These are phyloP conservation scores for Propithecus deckenii DNA, from an alignment of 2,797 vertebrate genomes.

Conservation along the genomic window DNA sequence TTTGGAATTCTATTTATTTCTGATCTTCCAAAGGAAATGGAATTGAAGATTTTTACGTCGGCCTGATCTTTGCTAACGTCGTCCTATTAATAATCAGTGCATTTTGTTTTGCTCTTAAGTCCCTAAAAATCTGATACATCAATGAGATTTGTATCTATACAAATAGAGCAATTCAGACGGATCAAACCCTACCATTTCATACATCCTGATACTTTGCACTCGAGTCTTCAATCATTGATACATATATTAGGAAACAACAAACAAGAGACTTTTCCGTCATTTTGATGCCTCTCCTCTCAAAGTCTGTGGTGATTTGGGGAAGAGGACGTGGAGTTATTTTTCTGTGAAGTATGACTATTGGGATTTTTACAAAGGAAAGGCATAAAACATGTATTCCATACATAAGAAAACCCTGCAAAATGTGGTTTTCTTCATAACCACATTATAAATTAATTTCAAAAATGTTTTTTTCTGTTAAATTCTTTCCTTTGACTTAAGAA, in stretches of 20 bases:
- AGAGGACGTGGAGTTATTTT: neutral
- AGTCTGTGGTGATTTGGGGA: neutral
- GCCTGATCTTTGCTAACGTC: neutral
- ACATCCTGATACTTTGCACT: neutral
- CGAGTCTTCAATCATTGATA: neutral
- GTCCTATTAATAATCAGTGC: neutral
- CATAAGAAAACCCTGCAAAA: neutral
- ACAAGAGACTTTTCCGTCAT: neutral
- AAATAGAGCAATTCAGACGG: neutral
- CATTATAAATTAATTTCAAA: neutral
- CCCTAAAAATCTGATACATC: neutral
- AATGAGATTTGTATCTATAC: neutral
- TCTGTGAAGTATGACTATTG: neutral
- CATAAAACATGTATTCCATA: neutral
- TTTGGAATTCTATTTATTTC: neutral
- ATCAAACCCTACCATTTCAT: neutral
- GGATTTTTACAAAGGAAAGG: neutral
- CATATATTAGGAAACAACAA: neutral
- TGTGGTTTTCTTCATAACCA: neutral
- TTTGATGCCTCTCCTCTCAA: neutral
- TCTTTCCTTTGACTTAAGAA: neutral
- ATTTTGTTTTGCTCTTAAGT: conserved; percentile 12
- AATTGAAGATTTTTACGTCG: neutral
- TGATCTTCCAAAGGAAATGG: neutral
- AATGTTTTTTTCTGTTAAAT: neutral